These are phyloP conservation scores for Oenanthe melanoleuca DNA, from an alignment of 2,113 vertebrate genomes.

Conservation along the genomic window DNA sequence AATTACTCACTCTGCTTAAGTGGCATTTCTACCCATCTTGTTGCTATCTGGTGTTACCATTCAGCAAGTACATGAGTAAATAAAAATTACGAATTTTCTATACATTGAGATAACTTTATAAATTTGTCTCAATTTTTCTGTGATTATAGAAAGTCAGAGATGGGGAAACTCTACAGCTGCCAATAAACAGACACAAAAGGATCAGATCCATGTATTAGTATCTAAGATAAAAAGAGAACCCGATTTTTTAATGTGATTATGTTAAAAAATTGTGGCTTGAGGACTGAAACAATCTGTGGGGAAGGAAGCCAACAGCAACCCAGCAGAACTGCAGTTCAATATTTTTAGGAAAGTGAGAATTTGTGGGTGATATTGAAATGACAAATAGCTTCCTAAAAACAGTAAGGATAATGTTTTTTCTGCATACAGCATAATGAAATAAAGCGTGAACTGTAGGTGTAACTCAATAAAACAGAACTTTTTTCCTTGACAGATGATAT, in stretches of 20 bases:
- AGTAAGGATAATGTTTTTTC: background rate
- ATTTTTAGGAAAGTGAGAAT: background rate
- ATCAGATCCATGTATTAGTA: background rate
- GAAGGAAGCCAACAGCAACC: background rate
- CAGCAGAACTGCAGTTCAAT: background rate
- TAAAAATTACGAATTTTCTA: background rate
- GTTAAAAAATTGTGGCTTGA: background rate
- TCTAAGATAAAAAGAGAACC: background rate
- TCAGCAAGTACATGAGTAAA: background rate
- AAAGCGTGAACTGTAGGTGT: background rate
- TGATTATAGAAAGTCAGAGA: background rate
- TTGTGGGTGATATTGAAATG: background rate
- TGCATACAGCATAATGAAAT: background rate
- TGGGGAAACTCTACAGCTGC: background rate
- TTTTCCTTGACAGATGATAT: background rate
- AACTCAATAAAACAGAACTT: background rate
- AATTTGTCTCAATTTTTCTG: background rate
- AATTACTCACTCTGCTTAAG: no score
- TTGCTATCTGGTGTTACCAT: background rate
- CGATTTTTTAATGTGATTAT: background rate
- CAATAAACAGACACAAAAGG: background rate
- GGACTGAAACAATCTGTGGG: background rate
- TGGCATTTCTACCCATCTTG: background rate
- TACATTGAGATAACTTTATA: background rate
- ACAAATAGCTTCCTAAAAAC: background rate